Percentiles rank a stretch among this genome's conserved stretches.
Evolutionary conservation across 2,888 invertebrate species (phyloP).

Genomic region (Parnassius apollo): DNA sequence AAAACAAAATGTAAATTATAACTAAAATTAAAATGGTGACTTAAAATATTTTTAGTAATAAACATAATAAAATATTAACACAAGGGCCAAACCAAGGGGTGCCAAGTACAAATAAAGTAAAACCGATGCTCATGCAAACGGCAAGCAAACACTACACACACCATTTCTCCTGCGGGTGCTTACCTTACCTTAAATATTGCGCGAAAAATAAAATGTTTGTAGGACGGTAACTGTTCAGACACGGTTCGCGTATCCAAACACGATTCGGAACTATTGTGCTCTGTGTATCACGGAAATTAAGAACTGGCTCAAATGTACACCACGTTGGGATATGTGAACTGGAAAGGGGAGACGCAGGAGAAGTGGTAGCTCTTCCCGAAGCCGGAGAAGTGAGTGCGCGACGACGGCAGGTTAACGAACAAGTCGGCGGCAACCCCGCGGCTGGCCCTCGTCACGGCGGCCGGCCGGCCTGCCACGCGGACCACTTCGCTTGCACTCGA

Average conservation of each 20-base stretch:
- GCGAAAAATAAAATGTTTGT: conserved; percentile 9
- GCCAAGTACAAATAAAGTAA: conserved; percentile 75
- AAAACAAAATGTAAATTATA: conserved; percentile 43
- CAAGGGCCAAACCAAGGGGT: conserved; percentile 79
- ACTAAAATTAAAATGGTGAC: conserved; percentile 41
- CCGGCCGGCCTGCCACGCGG: conserved; percentile 72
- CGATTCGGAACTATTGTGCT: conserved; percentile 23
- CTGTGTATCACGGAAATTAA: conserved; percentile 16
- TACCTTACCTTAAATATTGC: neutral
- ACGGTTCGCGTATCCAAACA: conserved; percentile 6
- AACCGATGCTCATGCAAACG: conserved; percentile 69
- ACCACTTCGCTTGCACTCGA: conserved; percentile 62
- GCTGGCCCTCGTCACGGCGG: conserved; percentile 78
- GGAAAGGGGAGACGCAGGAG: conserved; percentile 79
- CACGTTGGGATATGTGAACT: conserved; percentile 74
- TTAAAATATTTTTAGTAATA: conserved; percentile 44
- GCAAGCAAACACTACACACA: conserved; percentile 62
- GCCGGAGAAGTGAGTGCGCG: conserved; percentile 74
- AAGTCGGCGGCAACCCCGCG: conserved; percentile 73
- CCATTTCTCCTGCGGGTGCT: conserved; percentile 44
- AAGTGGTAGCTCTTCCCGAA: conserved; percentile 78
- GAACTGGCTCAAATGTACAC: conserved; percentile 67
- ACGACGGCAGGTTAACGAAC: conserved; percentile 71
- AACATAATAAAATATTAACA: conserved; percentile 41
- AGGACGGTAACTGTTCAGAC: conserved; percentile 18